phyloP scores from a whole-genome alignment of 2,888 invertebrate genomes.

The Boloria selene region DNA sequence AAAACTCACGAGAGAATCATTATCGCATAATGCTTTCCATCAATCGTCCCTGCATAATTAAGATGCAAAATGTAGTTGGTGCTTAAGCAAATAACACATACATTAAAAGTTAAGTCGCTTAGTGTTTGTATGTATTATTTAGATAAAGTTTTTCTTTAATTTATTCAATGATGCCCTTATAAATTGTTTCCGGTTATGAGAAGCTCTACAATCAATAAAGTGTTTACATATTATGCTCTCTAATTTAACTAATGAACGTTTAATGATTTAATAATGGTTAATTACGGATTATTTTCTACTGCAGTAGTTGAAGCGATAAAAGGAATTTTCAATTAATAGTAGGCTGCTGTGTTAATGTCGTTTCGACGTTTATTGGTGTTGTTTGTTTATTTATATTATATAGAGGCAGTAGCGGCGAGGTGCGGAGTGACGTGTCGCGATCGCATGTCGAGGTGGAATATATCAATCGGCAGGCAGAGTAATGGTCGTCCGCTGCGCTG shows the following conservation, averaged over 20 bases:
- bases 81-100: constrained; percentile 25
- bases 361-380: constrained; percentile 64
- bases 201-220: constrained; percentile 14
- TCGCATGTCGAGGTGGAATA: constrained; percentile 77
- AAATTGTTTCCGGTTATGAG: constrained; percentile 25
- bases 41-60: constrained; percentile 67
- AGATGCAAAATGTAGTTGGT: constrained; percentile 49
- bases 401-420: constrained; percentile 42
- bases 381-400: constrained; percentile 59
- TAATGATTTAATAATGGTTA: constrained; percentile 51
- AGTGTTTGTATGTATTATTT: constrained; percentile 8
- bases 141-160: constrained; percentile 18
- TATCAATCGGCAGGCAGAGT: constrained; percentile 74
- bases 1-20: constrained; percentile 66
- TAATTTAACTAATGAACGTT: constrained; percentile 41
- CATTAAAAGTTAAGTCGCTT: constrained; percentile 9
- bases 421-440: constrained; percentile 74
- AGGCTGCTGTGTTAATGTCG: constrained; percentile 60
- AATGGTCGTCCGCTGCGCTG: constrained; percentile 58
- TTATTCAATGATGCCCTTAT: constrained; percentile 19
- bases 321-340: constrained; percentile 67
- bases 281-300: constrained; percentile 65
- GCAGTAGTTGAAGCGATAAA: constrained; percentile 62
- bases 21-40: constrained; percentile 61
- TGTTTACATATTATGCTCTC: constrained; percentile 29